Conservation (phyloP, 2,113 vertebrate genomes). For the Prunella fulvescens region DNA sequence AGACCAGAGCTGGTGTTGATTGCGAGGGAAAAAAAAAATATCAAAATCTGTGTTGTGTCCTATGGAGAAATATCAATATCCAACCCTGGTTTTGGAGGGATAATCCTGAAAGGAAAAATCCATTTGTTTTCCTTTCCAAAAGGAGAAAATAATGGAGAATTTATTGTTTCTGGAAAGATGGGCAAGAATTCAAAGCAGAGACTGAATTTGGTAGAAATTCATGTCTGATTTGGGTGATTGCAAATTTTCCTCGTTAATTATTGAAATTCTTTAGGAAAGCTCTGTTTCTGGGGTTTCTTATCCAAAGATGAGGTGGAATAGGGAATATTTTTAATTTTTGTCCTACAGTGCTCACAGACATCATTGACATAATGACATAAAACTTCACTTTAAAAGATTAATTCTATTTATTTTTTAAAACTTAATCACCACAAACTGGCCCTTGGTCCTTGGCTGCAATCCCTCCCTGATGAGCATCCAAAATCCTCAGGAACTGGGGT, state of each 20-base stretch:
- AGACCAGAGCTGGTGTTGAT: not conserved
- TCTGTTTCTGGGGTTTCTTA: not conserved
- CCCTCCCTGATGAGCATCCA: not conserved
- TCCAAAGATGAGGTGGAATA: not conserved
- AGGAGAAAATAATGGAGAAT: not conserved
- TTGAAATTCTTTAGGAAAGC: not conserved
- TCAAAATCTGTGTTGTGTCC: not conserved
- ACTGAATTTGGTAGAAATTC: not conserved
- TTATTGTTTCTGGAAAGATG: not conserved
- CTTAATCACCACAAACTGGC: not conserved
- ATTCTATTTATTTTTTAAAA: not conserved
- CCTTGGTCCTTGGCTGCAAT: not conserved
- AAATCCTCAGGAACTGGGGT: not conserved
- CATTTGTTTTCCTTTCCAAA: not conserved
- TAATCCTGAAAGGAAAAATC: not conserved
- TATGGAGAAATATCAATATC: not conserved
- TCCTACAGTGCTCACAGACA: not conserved
- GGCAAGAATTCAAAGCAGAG: not conserved
- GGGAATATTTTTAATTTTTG: not conserved
- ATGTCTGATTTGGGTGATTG: not conserved
- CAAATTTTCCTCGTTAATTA: not conserved
- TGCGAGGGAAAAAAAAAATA: not conserved
- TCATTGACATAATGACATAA: not conserved
- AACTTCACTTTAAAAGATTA: rapidly evolving
- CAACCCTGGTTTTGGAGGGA: not conserved